Conservation (phyloP, 2,797 vertebrate species). For the Cossypha heuglini region DNA sequence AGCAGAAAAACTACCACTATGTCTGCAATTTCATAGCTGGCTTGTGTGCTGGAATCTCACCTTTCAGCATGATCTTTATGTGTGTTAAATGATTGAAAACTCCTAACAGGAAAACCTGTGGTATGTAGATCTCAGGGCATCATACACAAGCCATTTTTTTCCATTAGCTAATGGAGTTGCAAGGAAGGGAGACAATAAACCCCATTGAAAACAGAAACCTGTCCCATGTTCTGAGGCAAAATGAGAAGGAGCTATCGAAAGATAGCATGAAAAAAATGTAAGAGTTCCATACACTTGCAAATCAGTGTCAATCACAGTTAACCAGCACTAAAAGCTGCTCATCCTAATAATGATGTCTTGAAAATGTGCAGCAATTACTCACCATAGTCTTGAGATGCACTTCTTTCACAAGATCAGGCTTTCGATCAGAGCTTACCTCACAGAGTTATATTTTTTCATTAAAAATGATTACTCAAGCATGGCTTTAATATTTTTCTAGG, state of each 20-base stretch:
- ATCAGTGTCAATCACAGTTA: not conserved
- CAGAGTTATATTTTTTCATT: constrained; percentile 22
- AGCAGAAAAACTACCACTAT: not conserved
- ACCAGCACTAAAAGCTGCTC: not conserved
- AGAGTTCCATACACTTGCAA: not conserved
- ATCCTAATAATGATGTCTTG: not conserved
- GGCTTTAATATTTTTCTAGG: not conserved
- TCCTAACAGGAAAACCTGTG: not conserved
- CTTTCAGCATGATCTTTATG: not conserved
- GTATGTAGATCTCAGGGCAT: not conserved
- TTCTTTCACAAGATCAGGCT: constrained; percentile 15
- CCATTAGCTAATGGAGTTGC: not conserved
- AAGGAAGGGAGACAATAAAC: not conserved
- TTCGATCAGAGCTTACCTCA: not conserved
- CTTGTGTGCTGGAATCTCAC: not conserved
- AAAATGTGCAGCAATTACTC: constrained; percentile 3
- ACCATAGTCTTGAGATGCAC: not conserved
- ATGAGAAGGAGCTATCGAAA: not conserved
- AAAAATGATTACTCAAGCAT: constrained; percentile 2
- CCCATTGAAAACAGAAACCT: not conserved
- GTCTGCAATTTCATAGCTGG: not conserved
- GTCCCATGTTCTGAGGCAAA: not conserved
- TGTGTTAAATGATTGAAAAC: not conserved
- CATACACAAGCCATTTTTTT: not conserved
- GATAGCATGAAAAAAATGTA: not conserved